Base-by-base conservation (phyloP, 2,797 vertebrate species). In the Platalea minor region DNA sequence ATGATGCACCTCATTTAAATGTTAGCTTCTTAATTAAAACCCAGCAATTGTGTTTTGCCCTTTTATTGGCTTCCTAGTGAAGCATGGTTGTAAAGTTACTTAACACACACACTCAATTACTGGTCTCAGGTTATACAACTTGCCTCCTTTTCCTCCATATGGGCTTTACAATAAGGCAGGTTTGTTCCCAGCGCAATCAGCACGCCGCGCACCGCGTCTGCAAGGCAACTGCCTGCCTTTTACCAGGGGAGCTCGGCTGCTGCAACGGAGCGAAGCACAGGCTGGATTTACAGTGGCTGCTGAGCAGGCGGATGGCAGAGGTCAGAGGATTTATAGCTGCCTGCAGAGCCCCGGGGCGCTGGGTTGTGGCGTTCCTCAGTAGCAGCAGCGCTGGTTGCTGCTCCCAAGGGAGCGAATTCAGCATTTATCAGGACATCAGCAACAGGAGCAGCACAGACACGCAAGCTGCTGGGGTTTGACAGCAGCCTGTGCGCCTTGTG, bases 1-100 rank as follows among this genome's bases (percentile, higher is more conserved):
- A 50, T 14, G 82, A 91, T 54, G 89, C 61, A 24, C 79, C 93
- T 95, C 89, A 70, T 88, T 95, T 69, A 45, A 73, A 70, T 41
- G 82, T 24, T 46, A 43, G 85, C 74, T 76, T 31, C 91, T 73
- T 93, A 95, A 97, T 95, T 92, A 96, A 94, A 73, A 6, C 69
- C 18, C 13, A 0, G 24, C 50, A 25, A 83, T 69, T 75, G 92
- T 11, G 73, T 79, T 54, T 60, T 50, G 88, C 57, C 91, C 87
- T 75, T 78, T 91, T 17, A 60, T 35, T 54, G 89, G 74, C 94
- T 93, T 92, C 80, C 89, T 7, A 17, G 80, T 1, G 57, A 59
- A 73, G 72, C 2, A 4, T 0, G 60, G 73, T 11, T 77, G 57
- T 68, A 75, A 94, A 89, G 64, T 91, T 25, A 43, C 70, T 88